Base-by-base conservation (phyloP, 2,797 vertebrate genomes). In the Natrix natrix region DNA sequence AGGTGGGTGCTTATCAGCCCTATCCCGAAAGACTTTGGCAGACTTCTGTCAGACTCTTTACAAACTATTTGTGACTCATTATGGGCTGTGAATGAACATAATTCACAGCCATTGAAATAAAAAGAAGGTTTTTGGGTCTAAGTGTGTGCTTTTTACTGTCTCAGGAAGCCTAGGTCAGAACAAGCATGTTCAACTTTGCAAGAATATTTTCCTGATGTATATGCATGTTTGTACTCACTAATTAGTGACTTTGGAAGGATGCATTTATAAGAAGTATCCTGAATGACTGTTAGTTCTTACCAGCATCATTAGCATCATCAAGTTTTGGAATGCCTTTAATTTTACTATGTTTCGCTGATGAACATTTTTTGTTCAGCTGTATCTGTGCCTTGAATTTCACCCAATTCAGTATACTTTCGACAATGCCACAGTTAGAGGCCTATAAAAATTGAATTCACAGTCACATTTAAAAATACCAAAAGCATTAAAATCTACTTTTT, bases 381-480 rank as follows among this genome's bases (percentile, higher is more conserved):
- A 98, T 98, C 97, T 99, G 98, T 86, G 98, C 98, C 96, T 99
- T 99, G 95, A 99, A 99, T 98, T 99, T 99, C 90, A 99, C 98
- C 98, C 98, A 99, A 93, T 99, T 99, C 95, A 99, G 96, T 94
- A 99, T 99, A 95, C 98, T 99, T 96, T 99, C 98, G 93, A 99
- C 98, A 93, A 99, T 99, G 93, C 98, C 98, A 97, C 98, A 99
- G 96, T 99, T 99, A 88, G 98, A 98, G 26, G 98, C 98, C 98
- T 99, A 93, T 55, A 96, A 94, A 93, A 96, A 94, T 26, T 94
- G 97, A 3, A 95, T 43, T 90, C 1, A 95, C 57, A 94, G 90
- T 59, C 24, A 87, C 20, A 32, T 24, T 69, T 95, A 57, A 96
- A 86, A 89, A 95, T n/a, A 69, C 28, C 87, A 93, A 28, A 88